These are phyloP conservation scores for Oceanodroma leucorhoa DNA, from an alignment of 2,797 vertebrate species.

Conservation along the genomic window DNA sequence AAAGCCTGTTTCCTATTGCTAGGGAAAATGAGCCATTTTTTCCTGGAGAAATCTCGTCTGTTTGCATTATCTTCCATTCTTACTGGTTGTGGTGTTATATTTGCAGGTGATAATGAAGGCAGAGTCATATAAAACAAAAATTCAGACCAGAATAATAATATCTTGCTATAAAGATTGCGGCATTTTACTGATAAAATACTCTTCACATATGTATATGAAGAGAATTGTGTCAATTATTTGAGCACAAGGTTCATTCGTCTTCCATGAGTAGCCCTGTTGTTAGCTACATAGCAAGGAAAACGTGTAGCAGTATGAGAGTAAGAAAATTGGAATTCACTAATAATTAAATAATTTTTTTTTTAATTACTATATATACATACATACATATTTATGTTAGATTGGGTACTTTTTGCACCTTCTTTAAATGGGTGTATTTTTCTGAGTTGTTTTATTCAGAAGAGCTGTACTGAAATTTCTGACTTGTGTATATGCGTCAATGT, in stretches of 20 bases:
- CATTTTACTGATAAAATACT: neutral
- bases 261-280: neutral
- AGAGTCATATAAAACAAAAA: neutral
- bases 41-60: conserved; percentile 50
- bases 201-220: neutral
- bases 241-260: neutral
- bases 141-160: neutral
- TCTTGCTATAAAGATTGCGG: neutral
- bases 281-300: neutral
- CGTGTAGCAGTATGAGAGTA: neutral
- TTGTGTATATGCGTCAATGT: neutral
- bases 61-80: neutral
- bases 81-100: neutral
- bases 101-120: conserved; percentile 1
- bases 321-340: neutral
- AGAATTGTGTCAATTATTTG: neutral
- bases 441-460: neutral
- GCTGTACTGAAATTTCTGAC: neutral
- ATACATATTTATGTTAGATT: neutral
- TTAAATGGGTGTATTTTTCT: neutral
- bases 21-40: neutral
- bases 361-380: neutral
- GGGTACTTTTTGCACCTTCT: neutral
- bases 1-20: neutral
- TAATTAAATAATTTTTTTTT: neutral